Percentiles rank a stretch among this genome's conserved stretches.
These are phyloP conservation scores for Sebastes jordani DNA, from an alignment of 2,797 vertebrate species.

Conservation along the genomic window DNA sequence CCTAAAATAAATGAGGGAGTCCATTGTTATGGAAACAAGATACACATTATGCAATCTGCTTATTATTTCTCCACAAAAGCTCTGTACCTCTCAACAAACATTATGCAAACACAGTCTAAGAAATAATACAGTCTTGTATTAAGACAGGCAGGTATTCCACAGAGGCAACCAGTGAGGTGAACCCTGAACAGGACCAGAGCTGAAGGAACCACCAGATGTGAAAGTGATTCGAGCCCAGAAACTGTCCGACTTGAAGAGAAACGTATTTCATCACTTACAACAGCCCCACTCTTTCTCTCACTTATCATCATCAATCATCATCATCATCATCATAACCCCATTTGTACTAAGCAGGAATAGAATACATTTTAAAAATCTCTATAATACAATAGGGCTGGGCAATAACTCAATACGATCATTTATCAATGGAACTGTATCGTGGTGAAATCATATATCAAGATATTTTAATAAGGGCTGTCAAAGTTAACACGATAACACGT, in stretches of 20 bases:
- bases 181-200: not conserved
- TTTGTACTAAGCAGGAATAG: not conserved
- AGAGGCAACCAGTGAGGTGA: not conserved
- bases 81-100: not conserved
- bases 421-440: too few species aligned
- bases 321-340: not conserved
- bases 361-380: not conserved
- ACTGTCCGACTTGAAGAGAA: slow-evolving; percentile 5
- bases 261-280: slow-evolving; percentile 18
- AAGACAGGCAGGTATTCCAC: not conserved
- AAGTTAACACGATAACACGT: too few species aligned
- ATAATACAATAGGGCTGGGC: too few species aligned
- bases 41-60: not conserved
- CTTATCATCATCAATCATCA: not conserved
- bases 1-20: not conserved
- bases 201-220: slow-evolving; percentile 31
- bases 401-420: too few species aligned
- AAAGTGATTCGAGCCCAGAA: slow-evolving; percentile 36
- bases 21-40: slow-evolving; percentile 16
- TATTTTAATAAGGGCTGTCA: too few species aligned
- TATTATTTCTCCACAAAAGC: not conserved
- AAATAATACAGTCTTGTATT: not conserved
- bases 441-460: too few species aligned
- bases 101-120: not conserved
- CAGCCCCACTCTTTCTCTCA: not conserved